phyloP scores from a whole-genome alignment of 2,113 vertebrate species.

The Salminus brasiliensis region DNA sequence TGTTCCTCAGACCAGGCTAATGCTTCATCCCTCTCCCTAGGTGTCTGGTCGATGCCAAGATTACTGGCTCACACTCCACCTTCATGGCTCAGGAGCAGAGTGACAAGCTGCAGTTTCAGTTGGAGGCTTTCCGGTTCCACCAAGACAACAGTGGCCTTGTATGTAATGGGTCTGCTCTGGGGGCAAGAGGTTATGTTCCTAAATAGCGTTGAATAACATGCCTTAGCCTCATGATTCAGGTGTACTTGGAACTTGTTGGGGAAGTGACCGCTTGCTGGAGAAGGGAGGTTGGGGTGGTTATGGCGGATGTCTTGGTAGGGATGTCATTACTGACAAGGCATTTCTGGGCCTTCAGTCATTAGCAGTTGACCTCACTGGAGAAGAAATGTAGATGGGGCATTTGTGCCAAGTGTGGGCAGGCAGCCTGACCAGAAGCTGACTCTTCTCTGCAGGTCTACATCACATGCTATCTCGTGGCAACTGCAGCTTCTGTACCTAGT shows the following conservation, averaged over 20 bases:
- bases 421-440: neutral
- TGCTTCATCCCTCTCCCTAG: conserved; percentile 45
- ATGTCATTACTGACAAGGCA: too few species aligned
- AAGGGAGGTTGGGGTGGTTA: too few species aligned
- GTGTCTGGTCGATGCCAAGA: conserved; percentile 68
- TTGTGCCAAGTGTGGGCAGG: too few species aligned
- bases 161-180: conserved; percentile 14
- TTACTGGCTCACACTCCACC: conserved; percentile 64
- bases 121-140: conserved; percentile 71
- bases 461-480: conserved; percentile 67
- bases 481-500: neutral
- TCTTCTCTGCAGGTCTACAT: conserved; percentile 63
- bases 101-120: conserved; percentile 67
- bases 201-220: too few species aligned
- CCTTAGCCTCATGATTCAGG: too few species aligned
- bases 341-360: too few species aligned
- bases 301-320: too few species aligned
- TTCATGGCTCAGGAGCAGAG: conserved; percentile 65
- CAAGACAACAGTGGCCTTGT: conserved; percentile 58
- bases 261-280: too few species aligned
- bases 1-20: neutral
- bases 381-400: too few species aligned
- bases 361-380: too few species aligned
- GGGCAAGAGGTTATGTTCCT: neutral
- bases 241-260: too few species aligned